Conservation (phyloP, 2,888 invertebrate genomes). For the Margaritifera margaritifera region DNA sequence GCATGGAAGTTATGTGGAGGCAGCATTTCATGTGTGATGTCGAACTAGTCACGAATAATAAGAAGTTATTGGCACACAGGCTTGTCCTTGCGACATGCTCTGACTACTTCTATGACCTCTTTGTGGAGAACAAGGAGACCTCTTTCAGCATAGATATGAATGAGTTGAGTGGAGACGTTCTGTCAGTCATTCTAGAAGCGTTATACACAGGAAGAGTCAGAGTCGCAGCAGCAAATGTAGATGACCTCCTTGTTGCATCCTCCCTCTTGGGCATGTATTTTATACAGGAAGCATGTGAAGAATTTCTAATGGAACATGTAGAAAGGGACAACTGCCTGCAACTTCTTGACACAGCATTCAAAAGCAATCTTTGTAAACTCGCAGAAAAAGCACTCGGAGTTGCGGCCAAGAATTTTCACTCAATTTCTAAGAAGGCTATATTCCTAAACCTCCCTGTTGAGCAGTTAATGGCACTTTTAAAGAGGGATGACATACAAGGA, state of each 20-base stretch:
- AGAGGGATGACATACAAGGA: slow-evolving; percentile 46
- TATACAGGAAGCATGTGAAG: slow-evolving; percentile 51
- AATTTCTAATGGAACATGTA: slow-evolving; percentile 45
- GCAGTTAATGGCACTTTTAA: slow-evolving; percentile 39
- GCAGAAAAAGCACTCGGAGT: slow-evolving; percentile 39
- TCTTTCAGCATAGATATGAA: slow-evolving; percentile 28
- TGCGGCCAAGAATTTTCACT: slow-evolving; percentile 47
- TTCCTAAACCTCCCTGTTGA: slow-evolving; percentile 46
- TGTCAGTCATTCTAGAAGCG: slow-evolving; percentile 46
- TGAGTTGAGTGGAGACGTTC: slow-evolving; percentile 33
- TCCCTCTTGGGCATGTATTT: slow-evolving; percentile 42
- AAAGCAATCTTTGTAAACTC: slow-evolving; percentile 36
- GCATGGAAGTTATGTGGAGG: slow-evolving; percentile 56
- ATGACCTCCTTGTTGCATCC: slow-evolving; percentile 46
- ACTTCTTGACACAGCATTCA: slow-evolving; percentile 44
- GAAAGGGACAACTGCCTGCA: slow-evolving; percentile 49
- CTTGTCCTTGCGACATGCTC: slow-evolving; percentile 52
- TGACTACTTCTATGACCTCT: slow-evolving; percentile 54
- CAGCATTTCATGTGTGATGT: slow-evolving; percentile 55
- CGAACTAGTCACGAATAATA: slow-evolving; percentile 34
- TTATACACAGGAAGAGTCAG: slow-evolving; percentile 57
- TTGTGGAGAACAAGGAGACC: slow-evolving; percentile 26
- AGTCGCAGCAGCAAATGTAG: slow-evolving; percentile 45
- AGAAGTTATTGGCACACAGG: slow-evolving; percentile 46
- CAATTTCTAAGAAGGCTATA: slow-evolving; percentile 31